phyloP scores from a whole-genome alignment of 1,140 invertebrate genomes.

The Drosophila baimaii region DNA sequence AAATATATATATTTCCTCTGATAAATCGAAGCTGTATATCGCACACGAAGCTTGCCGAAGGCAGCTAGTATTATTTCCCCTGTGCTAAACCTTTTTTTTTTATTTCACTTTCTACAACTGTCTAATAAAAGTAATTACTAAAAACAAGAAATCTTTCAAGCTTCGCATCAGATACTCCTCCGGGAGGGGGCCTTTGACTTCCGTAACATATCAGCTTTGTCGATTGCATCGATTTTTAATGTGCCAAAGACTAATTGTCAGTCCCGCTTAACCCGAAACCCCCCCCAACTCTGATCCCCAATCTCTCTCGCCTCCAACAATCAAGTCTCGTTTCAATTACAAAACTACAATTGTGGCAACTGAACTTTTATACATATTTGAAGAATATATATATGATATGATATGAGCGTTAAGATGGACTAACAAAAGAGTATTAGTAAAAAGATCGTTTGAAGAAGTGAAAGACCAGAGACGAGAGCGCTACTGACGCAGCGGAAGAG shows the following conservation, averaged over 20 bases:
- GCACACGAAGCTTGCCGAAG: constrained; percentile 5
- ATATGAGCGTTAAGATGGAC: constrained; percentile 21
- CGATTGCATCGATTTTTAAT: constrained; percentile 39
- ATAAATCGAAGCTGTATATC: not conserved
- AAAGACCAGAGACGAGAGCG: constrained; percentile 3
- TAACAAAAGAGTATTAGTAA: constrained; percentile 32
- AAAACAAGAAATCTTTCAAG: not conserved
- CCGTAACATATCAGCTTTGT: constrained; percentile 44
- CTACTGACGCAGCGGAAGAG: constrained; percentile 1
- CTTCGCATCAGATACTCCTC: not conserved
- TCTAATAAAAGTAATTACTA: not conserved
- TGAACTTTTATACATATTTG: constrained; percentile 38
- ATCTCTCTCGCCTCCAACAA: constrained; percentile 3
- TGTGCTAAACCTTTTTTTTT: not conserved
- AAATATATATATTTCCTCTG: not conserved
- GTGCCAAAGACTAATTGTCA: constrained; percentile 50
- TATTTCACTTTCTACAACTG: not conserved
- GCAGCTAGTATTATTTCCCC: too few relatives aligned
- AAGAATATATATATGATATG: constrained; percentile 18
- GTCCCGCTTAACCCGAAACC: not conserved
- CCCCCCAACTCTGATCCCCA: not conserved
- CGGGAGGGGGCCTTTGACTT: constrained; percentile 1
- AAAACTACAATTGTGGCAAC: constrained; percentile 42
- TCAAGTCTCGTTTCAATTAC: constrained; percentile 38
- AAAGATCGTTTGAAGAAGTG: constrained; percentile 17